These are phyloP conservation scores for Opisthograptis luteolata DNA, from an alignment of 2,888 invertebrate genomes.

Conservation along the genomic window DNA sequence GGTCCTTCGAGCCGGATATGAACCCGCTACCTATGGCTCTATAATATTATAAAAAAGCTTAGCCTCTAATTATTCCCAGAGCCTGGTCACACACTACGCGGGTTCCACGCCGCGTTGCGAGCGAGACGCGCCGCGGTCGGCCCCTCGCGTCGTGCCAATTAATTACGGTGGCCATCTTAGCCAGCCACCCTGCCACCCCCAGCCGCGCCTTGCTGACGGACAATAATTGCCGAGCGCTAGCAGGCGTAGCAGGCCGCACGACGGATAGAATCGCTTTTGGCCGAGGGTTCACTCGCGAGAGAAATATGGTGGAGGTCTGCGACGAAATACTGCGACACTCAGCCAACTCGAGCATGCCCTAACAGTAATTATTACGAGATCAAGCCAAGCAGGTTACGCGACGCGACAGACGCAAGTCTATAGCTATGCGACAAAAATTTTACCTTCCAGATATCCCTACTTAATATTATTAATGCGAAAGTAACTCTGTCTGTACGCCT, in stretches of 20 bases:
- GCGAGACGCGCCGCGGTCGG: constrained; percentile 80
- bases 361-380: no score
- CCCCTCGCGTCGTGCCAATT: constrained; percentile 84
- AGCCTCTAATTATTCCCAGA: constrained; percentile 4
- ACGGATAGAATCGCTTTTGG: constrained; percentile 18
- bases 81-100: constrained; percentile 53
- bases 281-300: constrained; percentile 5
- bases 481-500: no score
- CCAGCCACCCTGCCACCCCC: constrained; percentile 51
- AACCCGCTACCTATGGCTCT: no score
- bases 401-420: neutral
- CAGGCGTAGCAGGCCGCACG: constrained; percentile 15
- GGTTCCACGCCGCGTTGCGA: constrained; percentile 76
- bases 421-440: no score
- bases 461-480: no score
- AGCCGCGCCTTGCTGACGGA: constrained; percentile 67
- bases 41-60: neutral
- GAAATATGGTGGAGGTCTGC: constrained; percentile 8
- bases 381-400: no score
- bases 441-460: no score
- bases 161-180: constrained; percentile 84
- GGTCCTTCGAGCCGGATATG: no score
- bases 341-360: no score
- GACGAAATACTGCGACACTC: constrained; percentile 9
- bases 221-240: constrained; percentile 79